Percentiles rank a stretch among this genome's conserved stretches.
phyloP scores from a whole-genome alignment of 2,888 invertebrate genomes.

The Neuroscelio doddi region DNA sequence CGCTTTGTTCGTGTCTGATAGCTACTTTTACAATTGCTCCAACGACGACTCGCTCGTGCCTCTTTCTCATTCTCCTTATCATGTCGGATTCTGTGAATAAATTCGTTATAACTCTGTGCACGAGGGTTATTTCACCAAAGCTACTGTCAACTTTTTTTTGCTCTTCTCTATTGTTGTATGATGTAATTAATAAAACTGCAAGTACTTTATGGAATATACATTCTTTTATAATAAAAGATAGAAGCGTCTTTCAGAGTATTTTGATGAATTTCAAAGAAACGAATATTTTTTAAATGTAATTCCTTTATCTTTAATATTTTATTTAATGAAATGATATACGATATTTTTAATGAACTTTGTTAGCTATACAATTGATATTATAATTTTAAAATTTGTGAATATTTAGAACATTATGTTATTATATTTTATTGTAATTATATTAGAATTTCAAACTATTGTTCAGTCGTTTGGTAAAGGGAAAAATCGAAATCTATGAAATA shows the following conservation, averaged over 20 bases:
- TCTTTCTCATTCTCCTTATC: slow-evolving; percentile 27
- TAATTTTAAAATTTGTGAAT: not conserved
- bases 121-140: no score
- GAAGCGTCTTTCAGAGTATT: not conserved
- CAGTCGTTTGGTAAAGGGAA: no score
- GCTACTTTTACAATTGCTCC: slow-evolving; percentile 36
- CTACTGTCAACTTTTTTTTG: no score
- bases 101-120: slow-evolving; percentile 34
- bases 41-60: slow-evolving; percentile 31
- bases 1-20: slow-evolving; percentile 34
- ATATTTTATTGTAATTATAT: slow-evolving; percentile 13
- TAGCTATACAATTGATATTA: no score
- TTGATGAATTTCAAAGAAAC: not conserved
- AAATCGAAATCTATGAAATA: no score
- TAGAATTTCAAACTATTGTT: no score
- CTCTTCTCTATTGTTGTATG: not conserved
- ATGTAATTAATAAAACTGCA: no score
- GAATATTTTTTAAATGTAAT: no score
- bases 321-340: no score
- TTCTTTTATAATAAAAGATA: no score
- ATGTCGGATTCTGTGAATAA: slow-evolving; percentile 25
- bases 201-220: no score
- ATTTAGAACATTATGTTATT: not conserved
- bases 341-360: not conserved
- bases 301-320: no score